phyloP scores from a whole-genome alignment of 2,113 vertebrate species.

The Anhinga anhinga region DNA sequence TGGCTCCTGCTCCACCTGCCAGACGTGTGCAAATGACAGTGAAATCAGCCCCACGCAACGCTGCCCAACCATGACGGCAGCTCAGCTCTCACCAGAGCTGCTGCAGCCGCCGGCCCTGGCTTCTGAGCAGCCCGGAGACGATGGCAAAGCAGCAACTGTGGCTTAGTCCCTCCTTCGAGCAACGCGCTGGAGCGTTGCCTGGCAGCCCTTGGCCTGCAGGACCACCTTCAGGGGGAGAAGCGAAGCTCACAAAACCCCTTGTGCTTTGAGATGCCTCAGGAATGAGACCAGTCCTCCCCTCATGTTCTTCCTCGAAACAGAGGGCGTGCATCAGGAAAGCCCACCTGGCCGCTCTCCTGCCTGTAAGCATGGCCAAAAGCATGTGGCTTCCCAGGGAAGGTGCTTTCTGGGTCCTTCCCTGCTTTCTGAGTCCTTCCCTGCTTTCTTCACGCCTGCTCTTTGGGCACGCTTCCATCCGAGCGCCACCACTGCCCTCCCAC shows the following conservation, averaged over 20 bases:
- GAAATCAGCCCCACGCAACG: not conserved
- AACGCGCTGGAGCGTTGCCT: not conserved
- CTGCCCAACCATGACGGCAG: slow-evolving; percentile 65
- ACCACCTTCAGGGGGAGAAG: not conserved
- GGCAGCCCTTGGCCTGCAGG: not conserved
- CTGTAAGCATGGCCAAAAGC: not conserved
- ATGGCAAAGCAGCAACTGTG: not conserved
- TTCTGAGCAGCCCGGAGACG: not conserved
- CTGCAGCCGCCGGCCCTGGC: not conserved
- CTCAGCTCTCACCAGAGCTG: slow-evolving; percentile 46
- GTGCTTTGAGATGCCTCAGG: not conserved
- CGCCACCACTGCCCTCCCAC: not conserved
- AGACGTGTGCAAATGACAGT: slow-evolving; percentile 53
- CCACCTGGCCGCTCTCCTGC: not conserved
- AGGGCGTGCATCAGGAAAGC: not conserved
- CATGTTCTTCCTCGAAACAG: not conserved
- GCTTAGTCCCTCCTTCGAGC: not conserved
- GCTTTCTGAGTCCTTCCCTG: not conserved
- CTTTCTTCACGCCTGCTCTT: not conserved
- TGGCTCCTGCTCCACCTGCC: slow-evolving; percentile 67
- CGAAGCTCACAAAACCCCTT: not conserved
- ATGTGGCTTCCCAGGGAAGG: not conserved
- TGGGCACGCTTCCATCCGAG: not conserved
- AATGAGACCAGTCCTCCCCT: not conserved
- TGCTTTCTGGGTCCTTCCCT: not conserved